Evolutionary conservation across 2,113 vertebrate species (phyloP).

Genomic region (Neofelis nebulosa): DNA sequence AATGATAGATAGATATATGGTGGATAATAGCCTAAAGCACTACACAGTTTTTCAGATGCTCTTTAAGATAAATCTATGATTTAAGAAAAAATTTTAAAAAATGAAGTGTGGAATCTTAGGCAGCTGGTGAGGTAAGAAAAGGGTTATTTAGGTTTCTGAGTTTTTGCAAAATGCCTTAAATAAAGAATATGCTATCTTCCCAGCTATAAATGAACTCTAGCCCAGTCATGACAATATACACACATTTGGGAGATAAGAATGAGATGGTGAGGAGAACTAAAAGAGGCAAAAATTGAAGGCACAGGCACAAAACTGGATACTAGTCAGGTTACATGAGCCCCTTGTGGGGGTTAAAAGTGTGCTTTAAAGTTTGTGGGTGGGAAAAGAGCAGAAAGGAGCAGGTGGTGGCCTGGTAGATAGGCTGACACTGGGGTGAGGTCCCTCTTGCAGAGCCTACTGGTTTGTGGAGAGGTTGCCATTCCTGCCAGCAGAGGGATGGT

Average conservation of each 20-base stretch:
- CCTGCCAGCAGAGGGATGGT: too few species aligned
- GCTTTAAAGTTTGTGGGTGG: neutral
- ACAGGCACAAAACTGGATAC: neutral
- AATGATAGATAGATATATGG: neutral
- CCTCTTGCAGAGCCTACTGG: accelerated
- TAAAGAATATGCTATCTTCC: neutral
- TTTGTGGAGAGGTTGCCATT: neutral
- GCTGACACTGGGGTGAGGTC: too few species aligned
- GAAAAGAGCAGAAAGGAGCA: neutral
- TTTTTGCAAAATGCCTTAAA: neutral
- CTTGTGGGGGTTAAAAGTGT: neutral
- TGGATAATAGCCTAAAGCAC: neutral
- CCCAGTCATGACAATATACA: neutral
- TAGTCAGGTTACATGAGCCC: too few species aligned
- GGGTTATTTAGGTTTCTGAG: neutral
- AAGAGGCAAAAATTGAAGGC: neutral
- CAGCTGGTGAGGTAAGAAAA: neutral
- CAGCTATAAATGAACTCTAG: neutral
- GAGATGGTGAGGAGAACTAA: neutral
- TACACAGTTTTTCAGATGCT: neutral
- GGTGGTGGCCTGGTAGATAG: neutral
- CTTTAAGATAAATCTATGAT: neutral
- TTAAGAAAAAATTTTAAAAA: neutral
- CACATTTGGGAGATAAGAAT: neutral
- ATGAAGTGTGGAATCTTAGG: neutral